phyloP scores from a whole-genome alignment of 2,113 vertebrate species.

The Chrysemys picta region DNA sequence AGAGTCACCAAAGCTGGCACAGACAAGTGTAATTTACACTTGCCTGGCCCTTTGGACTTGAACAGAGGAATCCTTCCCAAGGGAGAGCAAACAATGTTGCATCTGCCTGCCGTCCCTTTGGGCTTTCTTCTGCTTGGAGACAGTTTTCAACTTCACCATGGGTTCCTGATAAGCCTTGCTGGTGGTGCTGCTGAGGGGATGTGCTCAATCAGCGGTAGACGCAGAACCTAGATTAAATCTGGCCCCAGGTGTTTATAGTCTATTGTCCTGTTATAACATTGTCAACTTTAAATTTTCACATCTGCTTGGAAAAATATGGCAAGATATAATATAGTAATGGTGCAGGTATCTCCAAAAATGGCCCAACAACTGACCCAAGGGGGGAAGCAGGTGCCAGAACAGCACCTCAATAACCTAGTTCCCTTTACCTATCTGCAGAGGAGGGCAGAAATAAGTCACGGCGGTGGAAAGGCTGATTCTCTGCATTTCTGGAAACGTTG shows the following conservation, averaged over 20 bases:
- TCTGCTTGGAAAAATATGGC: not conserved
- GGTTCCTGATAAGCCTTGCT: not conserved
- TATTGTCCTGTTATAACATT: not conserved
- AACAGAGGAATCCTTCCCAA: accelerated
- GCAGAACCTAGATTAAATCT: not conserved
- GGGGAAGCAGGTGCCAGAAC: not conserved
- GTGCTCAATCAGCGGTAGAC: not conserved
- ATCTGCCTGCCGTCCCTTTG: not conserved
- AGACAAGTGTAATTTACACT: not conserved
- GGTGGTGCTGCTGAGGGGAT: accelerated
- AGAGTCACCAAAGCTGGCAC: not conserved
- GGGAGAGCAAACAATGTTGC: not conserved
- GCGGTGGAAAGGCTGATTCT: not conserved
- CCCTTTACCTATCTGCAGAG: not conserved
- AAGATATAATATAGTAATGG: not conserved
- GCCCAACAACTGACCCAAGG: not conserved
- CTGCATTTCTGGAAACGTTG: not conserved
- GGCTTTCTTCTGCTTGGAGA: not conserved
- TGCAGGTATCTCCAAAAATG: not conserved
- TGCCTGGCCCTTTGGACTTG: not conserved
- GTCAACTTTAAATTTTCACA: not conserved
- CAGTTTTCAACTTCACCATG: not conserved
- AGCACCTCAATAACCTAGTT: not conserved
- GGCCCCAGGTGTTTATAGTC: not conserved
- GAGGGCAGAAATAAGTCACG: not conserved